Base-by-base conservation (phyloP, 2,797 vertebrate species). In the Valencia hispanica region DNA sequence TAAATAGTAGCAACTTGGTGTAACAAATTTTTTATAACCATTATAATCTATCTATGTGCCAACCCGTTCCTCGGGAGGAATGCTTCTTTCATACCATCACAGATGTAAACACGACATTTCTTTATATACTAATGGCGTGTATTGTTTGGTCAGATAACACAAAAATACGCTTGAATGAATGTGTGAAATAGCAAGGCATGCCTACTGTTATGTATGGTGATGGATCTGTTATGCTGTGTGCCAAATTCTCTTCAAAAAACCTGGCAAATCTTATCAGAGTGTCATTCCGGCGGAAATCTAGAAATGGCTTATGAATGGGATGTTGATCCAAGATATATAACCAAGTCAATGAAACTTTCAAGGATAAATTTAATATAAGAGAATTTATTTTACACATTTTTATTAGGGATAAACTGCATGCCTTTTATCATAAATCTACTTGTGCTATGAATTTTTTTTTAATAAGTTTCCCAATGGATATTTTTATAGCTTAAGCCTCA, bases 401-500 rank as follows among this genome's bases (percentile, higher is more conserved):
- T 51, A 51, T 4, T 51, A 25, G 50, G 20, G 5, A 7, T 25
- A 39, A 39, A 25, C 22, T 39, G 39, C 14, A n/a, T 68, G 2
- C 1, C 15, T 41, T 66, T 41, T 25, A 43, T 12, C 34, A 25
- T 17, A 68, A 68, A 27, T 27, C 14, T 17, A 45, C 20, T 51
- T 20, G 47, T 27, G 39, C 72, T 81, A 69, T 50, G 73, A 80
- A 43, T 74, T 45, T n/a, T n/a, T n/a, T n/a, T n/a, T n/a, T n/a
- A 27, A 75, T 68, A 55, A 53, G 36, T 50, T 71, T 20, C 71
- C 39, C 73, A 45, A 53, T 57, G 53, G 25, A 72, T 70, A 43
- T 71, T 81, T 68, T 68, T 74, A 70, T 80, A 75, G 72, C 76
- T 87, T 85, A 84, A 89, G 89, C 88, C 83, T 73, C 55, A 51